phyloP scores from a whole-genome alignment of 1,140 invertebrate genomes.

The Oscheius sp. region DNA sequence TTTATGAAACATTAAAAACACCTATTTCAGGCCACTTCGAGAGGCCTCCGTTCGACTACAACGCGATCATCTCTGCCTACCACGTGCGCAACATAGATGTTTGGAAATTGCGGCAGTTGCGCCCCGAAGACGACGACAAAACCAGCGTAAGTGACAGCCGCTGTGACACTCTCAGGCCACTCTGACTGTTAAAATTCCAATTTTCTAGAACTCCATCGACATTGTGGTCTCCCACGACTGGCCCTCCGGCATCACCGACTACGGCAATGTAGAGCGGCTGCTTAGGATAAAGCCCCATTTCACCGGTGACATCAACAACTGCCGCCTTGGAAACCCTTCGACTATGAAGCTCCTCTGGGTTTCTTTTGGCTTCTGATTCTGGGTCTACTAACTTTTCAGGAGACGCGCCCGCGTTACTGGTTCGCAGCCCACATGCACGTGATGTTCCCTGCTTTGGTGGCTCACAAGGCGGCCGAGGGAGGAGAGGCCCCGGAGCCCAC shows the following conservation, averaged over 20 bases:
- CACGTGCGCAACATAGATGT: slow-evolving; percentile 88
- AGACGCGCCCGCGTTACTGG: slow-evolving; percentile 85
- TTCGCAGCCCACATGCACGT: slow-evolving; percentile 95
- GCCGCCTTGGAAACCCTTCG: slow-evolving; percentile 79
- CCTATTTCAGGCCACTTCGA: slow-evolving; percentile 75
- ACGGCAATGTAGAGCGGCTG: slow-evolving; percentile 76
- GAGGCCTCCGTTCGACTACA: slow-evolving; percentile 76
- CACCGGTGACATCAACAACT: slow-evolving; percentile 76
- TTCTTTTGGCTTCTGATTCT: not conserved
- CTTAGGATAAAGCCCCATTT: slow-evolving; percentile 81
- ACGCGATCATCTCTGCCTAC: slow-evolving; percentile 80
- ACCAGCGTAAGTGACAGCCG: not conserved
- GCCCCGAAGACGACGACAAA: slow-evolving; percentile 21
- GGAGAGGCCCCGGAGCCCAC: slow-evolving; percentile 65
- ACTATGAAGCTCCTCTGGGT: slow-evolving; percentile 75
- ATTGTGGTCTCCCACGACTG: slow-evolving; percentile 94
- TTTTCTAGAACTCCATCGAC: slow-evolving; percentile 72
- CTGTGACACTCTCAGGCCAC: not conserved
- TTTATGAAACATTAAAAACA: slow-evolving; percentile 26
- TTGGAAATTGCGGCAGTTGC: slow-evolving; percentile 75
- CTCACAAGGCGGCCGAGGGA: slow-evolving; percentile 65
- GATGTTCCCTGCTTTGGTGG: slow-evolving; percentile 83
- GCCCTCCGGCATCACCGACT: slow-evolving; percentile 81
- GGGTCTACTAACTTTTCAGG: slow-evolving; percentile 64
- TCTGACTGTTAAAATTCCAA: not conserved